Percentiles rank a stretch among this genome's conserved stretches.
Evolutionary conservation across 2,797 vertebrate genomes (phyloP).

Genomic region (Aulostomus chinensis): DNA sequence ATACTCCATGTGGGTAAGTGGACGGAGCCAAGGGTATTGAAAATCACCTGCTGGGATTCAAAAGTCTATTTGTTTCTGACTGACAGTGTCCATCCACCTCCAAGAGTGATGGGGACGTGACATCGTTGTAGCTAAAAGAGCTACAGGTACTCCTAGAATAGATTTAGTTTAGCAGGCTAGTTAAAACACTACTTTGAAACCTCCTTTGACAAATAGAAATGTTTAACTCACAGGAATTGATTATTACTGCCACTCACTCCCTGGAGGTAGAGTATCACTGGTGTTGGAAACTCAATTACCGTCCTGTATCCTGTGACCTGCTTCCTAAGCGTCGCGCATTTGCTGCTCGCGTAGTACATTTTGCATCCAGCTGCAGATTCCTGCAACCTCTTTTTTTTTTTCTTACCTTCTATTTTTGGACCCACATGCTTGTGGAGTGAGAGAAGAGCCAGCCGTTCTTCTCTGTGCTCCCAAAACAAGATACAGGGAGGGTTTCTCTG

Average conservation of each 20-base stretch:
- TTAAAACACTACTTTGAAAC: constrained; percentile 20
- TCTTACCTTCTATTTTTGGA: too few relatives aligned
- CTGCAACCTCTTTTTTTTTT: too few relatives aligned
- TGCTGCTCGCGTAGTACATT: not conserved
- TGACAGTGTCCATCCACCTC: constrained; percentile 5
- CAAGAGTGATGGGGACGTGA: constrained; percentile 2
- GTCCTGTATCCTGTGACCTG: not conserved
- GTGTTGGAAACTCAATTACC: constrained; percentile 22
- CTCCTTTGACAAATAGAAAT: constrained; percentile 3
- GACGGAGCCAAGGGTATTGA: constrained; percentile 6
- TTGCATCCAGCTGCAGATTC: too few relatives aligned
- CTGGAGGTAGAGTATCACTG: constrained; percentile 5
- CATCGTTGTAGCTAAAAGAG: constrained; percentile 1
- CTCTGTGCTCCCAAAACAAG: not conserved
- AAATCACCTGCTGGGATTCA: constrained; percentile 11
- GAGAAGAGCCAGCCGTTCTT: too few relatives aligned
- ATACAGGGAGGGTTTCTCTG: not conserved
- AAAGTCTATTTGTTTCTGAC: constrained; percentile 9
- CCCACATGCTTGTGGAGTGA: too few relatives aligned
- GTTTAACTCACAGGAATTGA: constrained; percentile 22
- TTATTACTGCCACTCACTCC: constrained; percentile 27
- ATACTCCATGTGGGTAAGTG: constrained; percentile 4
- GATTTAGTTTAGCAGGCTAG: constrained; percentile 1
- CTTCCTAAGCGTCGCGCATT: constrained; percentile 1
- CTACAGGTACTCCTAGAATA: constrained; percentile 4